Percentiles rank a stretch among this genome's conserved stretches.
These are phyloP conservation scores for Homarus gammarus DNA, from an alignment of 2,888 invertebrate genomes.

Conservation along the genomic window DNA sequence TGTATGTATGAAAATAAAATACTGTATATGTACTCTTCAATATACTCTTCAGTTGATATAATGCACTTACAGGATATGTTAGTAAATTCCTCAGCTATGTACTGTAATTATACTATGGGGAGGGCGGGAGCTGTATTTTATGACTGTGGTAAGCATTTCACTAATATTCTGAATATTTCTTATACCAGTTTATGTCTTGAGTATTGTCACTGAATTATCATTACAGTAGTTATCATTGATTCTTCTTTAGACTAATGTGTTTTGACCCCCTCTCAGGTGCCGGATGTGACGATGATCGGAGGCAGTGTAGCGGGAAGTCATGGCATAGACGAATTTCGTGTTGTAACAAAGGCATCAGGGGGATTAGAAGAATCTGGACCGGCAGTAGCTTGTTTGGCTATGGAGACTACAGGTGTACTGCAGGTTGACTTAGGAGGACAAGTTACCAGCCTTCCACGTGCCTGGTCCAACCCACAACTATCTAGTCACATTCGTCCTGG, in stretches of 20 bases:
- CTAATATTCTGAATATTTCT: neutral
- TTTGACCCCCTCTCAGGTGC: constrained; percentile 61
- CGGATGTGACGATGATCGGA: constrained; percentile 74
- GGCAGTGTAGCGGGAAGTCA: constrained; percentile 71
- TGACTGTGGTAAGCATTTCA: neutral
- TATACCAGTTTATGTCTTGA: neutral
- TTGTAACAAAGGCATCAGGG: constrained; percentile 47
- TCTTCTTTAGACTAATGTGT: constrained; percentile 4
- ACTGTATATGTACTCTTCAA: neutral
- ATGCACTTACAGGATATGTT: neutral
- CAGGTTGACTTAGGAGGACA: constrained; percentile 56
- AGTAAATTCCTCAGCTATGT: neutral
- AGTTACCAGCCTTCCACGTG: constrained; percentile 87
- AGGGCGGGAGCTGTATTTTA: neutral
- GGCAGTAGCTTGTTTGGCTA: constrained; percentile 60
- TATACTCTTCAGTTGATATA: neutral
- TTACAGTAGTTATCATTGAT: neutral
- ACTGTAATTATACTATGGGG: neutral
- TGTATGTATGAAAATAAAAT: neutral
- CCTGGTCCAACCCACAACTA: constrained; percentile 87
- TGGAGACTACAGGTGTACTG: constrained; percentile 61
- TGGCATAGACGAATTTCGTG: constrained; percentile 65
- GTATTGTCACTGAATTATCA: neutral
- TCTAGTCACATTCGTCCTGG: constrained; percentile 81
- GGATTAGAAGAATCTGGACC: constrained; percentile 47